Evolutionary conservation across 2,113 vertebrate genomes (phyloP).

Genomic region (Podiceps cristatus): DNA sequence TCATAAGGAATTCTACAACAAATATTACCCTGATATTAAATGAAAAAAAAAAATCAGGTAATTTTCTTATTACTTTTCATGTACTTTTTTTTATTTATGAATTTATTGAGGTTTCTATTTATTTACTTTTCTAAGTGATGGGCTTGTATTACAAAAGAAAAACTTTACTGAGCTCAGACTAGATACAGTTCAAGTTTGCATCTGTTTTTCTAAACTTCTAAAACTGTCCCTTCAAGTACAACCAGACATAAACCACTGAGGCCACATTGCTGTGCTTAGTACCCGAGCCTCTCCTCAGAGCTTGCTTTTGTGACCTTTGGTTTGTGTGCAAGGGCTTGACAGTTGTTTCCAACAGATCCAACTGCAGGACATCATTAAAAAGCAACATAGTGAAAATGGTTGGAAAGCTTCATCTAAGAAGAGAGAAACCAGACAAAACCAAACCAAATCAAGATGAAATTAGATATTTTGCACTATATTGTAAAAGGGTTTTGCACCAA

Average conservation of each 20-base stretch:
- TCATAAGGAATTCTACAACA: not conserved
- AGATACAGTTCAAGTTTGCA: not conserved
- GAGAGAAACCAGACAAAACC: not conserved
- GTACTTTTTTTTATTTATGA: not conserved
- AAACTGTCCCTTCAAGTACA: not conserved
- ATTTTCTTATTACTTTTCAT: not conserved
- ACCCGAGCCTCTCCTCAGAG: not conserved
- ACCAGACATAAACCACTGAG: not conserved
- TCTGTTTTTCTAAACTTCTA: not conserved
- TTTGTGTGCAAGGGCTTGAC: not conserved
- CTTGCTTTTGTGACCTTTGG: not conserved
- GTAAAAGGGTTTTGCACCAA: not conserved
- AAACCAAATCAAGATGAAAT: not conserved
- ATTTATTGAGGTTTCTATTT: not conserved
- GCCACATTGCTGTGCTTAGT: not conserved
- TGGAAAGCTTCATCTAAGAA: not conserved
- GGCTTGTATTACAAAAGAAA: not conserved
- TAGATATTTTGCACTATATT: not conserved
- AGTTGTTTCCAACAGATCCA: not conserved
- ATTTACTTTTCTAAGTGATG: not conserved
- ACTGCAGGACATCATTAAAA: not conserved
- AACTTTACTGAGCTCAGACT: not conserved
- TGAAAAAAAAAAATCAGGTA: not conserved
- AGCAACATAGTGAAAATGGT: not conserved
- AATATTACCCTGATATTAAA: not conserved